These are phyloP conservation scores for Tolmerus cingulatus DNA, from an alignment of 2,888 invertebrate genomes.

Conservation along the genomic window DNA sequence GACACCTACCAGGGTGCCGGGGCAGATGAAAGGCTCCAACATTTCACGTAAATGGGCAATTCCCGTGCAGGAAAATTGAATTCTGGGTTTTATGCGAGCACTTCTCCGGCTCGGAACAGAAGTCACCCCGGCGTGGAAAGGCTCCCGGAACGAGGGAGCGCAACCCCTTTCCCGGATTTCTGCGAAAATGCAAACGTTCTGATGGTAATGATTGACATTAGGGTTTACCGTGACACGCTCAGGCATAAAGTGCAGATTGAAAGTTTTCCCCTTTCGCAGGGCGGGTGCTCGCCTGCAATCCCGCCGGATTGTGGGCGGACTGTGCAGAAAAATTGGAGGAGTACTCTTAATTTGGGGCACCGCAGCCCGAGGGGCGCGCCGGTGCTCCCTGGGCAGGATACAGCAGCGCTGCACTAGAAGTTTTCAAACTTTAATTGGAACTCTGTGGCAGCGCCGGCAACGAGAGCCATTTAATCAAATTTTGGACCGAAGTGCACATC, in stretches of 20 bases:
- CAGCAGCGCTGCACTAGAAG: conserved; percentile 22
- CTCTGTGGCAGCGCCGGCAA: background rate
- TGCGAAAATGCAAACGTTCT: conserved; percentile 48
- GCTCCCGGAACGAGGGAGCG: background rate
- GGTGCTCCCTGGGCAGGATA: background rate
- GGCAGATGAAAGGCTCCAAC: conserved; percentile 44
- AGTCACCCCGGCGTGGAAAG: conserved; percentile 41
- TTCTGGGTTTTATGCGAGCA: conserved; percentile 47
- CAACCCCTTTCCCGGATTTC: conserved; percentile 20
- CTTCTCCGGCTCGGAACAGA: conserved; percentile 42
- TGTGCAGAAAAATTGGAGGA: conserved; percentile 43
- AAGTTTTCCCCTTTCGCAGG: conserved; percentile 39
- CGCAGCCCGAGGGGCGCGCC: background rate
- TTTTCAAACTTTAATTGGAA: conserved; percentile 36
- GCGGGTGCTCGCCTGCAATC: background rate
- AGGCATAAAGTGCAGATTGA: conserved; percentile 48
- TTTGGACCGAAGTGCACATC: conserved; percentile 46
- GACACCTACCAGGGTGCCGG: conserved; percentile 28
- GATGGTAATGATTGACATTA: conserved; percentile 49
- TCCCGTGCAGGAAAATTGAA: conserved; percentile 48
- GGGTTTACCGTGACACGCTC: conserved; percentile 48
- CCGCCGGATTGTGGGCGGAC: conserved; percentile 21
- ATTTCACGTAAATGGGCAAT: conserved; percentile 49
- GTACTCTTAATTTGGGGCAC: conserved; percentile 47
- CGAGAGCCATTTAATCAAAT: conserved; percentile 48